Conservation (phyloP, 2,113 vertebrate genomes). For the Sminthopsis crassicaudata region DNA sequence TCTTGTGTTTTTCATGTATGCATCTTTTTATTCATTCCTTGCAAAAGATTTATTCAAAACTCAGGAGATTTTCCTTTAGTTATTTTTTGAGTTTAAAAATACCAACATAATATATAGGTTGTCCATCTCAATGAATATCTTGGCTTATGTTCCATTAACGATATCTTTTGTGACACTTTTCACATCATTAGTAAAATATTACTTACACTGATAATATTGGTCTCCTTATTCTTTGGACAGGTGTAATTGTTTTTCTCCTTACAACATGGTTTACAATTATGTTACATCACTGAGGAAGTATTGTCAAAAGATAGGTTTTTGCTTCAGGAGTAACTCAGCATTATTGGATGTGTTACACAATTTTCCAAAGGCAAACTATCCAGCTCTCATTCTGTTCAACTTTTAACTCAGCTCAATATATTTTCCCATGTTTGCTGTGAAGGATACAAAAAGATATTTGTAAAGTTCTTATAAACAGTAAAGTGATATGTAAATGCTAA, state of each 20-base stretch:
- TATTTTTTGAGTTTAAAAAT: not conserved
- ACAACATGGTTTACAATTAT: not conserved
- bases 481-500: not conserved
- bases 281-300: not conserved
- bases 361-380: not conserved
- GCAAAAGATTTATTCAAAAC: not conserved
- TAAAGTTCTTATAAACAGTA: not conserved
- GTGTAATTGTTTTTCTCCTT: not conserved
- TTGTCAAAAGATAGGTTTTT: not conserved
- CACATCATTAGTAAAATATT: not conserved
- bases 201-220: not conserved
- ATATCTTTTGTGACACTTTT: not conserved
- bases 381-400: not conserved
- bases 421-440: not conserved
- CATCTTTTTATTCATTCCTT: not conserved
- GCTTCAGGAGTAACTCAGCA: not conserved
- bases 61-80: not conserved
- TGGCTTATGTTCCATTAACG: not conserved
- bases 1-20: not conserved
- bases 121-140: not conserved
- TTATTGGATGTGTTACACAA: not conserved
- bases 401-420: not conserved
- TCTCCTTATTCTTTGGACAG: not conserved
- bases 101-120: not conserved
- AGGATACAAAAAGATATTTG: not conserved